Evolutionary conservation across 2,113 vertebrate genomes (phyloP).

Genomic region (Cathartes aura): DNA sequence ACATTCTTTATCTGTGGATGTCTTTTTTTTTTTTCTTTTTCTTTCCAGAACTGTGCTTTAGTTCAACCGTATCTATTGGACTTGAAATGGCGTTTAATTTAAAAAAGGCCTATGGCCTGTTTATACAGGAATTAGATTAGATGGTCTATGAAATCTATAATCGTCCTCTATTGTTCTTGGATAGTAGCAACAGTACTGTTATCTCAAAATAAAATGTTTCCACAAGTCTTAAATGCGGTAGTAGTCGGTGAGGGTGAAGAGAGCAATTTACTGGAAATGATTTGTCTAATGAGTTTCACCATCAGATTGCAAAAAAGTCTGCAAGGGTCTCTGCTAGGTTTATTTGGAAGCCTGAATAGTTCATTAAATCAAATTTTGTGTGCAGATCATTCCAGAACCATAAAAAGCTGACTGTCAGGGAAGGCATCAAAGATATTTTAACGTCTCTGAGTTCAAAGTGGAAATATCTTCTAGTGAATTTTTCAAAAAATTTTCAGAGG

Average conservation of each 20-base stretch:
- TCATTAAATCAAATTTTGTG: neutral
- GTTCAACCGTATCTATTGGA: neutral
- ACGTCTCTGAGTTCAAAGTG: neutral
- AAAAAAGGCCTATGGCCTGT: neutral
- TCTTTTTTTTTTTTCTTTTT: neutral
- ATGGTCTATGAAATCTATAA: neutral
- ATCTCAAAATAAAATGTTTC: slow-evolving; percentile 13
- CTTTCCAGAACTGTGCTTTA: neutral
- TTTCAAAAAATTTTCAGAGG: neutral
- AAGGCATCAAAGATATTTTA: neutral
- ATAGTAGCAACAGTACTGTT: neutral
- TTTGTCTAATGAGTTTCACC: neutral
- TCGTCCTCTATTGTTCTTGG: slow-evolving; percentile 36
- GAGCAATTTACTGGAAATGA: slow-evolving; percentile 7
- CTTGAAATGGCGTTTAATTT: slow-evolving; percentile 11
- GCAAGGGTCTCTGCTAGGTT: neutral
- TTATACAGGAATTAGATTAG: slow-evolving; percentile 25
- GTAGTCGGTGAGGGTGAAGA: neutral
- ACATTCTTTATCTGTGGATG: neutral
- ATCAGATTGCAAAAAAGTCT: neutral
- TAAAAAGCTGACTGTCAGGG: neutral
- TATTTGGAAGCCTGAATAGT: neutral
- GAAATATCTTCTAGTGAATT: neutral
- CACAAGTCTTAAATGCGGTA: neutral
- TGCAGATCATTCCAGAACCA: neutral